phyloP scores from a whole-genome alignment of 1,140 invertebrate species.

The Zaprionus kolodkinae region DNA sequence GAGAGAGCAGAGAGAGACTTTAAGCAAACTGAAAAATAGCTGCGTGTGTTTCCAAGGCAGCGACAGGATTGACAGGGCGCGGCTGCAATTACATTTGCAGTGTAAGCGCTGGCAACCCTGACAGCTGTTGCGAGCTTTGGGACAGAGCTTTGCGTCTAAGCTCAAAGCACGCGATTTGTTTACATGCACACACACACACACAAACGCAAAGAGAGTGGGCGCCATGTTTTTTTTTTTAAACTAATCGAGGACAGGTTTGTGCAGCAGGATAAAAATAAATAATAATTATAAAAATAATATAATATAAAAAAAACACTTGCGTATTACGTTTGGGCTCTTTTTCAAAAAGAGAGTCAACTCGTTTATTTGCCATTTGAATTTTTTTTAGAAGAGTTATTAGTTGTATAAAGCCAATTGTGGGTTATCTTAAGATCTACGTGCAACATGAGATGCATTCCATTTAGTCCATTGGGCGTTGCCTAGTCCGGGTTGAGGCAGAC shows the following conservation, averaged over 20 bases:
- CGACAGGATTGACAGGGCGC: background rate
- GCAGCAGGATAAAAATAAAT: too few species aligned
- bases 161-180: background rate
- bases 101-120: background rate
- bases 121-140: background rate
- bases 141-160: background rate
- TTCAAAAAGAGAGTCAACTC: conserved; percentile 18
- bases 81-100: background rate
- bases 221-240: background rate
- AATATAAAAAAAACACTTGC: background rate
- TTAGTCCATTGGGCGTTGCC: conserved; percentile 21
- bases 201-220: background rate
- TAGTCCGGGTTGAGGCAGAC: background rate
- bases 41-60: background rate
- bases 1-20: too few species aligned
- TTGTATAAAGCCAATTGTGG: conserved; percentile 26
- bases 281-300: too few species aligned
- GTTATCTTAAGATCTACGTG: conserved; percentile 23
- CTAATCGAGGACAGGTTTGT: background rate
- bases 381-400: conserved; percentile 6
- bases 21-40: too few species aligned
- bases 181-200: background rate
- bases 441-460: conserved; percentile 19
- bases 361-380: conserved; percentile 38
- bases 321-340: conserved; percentile 14